Evolutionary conservation across 2,797 vertebrate genomes (phyloP).

Genomic region (Sylvia borin): DNA sequence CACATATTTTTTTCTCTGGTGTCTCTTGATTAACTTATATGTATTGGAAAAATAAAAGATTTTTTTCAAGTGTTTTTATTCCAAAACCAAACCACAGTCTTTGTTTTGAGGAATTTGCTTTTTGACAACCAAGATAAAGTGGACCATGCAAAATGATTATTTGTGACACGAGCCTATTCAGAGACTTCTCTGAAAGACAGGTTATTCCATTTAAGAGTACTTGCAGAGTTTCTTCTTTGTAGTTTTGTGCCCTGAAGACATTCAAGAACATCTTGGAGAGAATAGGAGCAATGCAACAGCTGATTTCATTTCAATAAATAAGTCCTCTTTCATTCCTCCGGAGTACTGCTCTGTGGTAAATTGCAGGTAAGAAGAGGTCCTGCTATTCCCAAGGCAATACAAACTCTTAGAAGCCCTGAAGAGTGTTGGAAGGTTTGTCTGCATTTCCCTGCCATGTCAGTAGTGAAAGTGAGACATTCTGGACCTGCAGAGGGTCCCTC

Average conservation of each 20-base stretch:
- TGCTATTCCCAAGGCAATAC: background rate
- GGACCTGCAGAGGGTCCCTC: background rate
- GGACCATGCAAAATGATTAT: background rate
- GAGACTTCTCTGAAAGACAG: background rate
- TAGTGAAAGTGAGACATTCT: background rate
- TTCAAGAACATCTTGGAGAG: background rate
- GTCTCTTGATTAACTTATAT: background rate
- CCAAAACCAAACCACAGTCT: background rate
- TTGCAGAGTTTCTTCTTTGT: background rate
- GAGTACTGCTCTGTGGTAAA: accelerated
- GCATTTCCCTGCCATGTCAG: background rate
- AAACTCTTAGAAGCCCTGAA: background rate
- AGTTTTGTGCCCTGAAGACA: background rate
- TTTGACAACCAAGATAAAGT: background rate
- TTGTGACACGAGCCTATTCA: background rate
- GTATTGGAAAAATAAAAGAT: background rate
- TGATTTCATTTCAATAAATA: background rate
- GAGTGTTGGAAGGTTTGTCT: background rate
- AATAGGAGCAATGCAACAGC: background rate
- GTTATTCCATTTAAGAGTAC: background rate
- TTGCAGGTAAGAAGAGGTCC: background rate
- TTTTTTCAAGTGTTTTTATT: background rate
- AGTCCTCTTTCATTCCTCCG: background rate
- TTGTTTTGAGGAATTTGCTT: background rate
- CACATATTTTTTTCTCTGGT: background rate